Evolutionary conservation across 1,140 invertebrate species (phyloP), one percentile per base, ranked within the genome.

Genomic region (Drosophila sturtevanti): DNA sequence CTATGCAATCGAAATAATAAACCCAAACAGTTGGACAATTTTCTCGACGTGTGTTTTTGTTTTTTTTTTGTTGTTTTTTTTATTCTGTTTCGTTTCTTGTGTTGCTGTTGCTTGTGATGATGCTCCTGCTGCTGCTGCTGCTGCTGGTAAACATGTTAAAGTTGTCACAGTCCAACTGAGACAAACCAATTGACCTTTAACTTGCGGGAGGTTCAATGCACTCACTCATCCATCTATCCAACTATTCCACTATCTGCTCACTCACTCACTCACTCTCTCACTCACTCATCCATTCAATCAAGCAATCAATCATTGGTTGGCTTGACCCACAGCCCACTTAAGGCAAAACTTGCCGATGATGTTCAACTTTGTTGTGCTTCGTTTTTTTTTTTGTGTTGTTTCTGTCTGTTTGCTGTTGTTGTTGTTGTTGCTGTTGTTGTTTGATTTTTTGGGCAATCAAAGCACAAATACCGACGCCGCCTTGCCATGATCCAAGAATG

Each of bases 1-100:
- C 48, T 44, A 58, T 82, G 72, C 84, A 87, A 84, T 79, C 84
- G 84, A 89, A 87, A 87, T 89, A 87, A 87, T 87, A 87, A 87
- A 89, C 84, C 84, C 84, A 87, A 55, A 87, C 84, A 77, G 84
- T 74, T 89, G 84, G 84, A 87, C 84, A 87, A 87, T 87, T 87
- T 87, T 76, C 77, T 77, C 63, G 82, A 87, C 84, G 82, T 87
- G 82, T 82, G 81, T 58, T 78, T 64, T 65, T 51, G n/a, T n/a
- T n/a, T n/a, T n/a, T n/a, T 72, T 56, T 56, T 31, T 58, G 58
- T 16, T 65, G 51, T 68, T 73, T 68, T 64, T 24, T 4, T 34
- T 2, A 35, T 35, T 35, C 34, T 38, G 37, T 11, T 21, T 48
- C 18, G 16, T 48, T 48, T 48, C 41, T 48, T 48, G 9, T 7